Evolutionary conservation across 2,888 invertebrate species (phyloP).

Genomic region (Serripes groenlandicus): DNA sequence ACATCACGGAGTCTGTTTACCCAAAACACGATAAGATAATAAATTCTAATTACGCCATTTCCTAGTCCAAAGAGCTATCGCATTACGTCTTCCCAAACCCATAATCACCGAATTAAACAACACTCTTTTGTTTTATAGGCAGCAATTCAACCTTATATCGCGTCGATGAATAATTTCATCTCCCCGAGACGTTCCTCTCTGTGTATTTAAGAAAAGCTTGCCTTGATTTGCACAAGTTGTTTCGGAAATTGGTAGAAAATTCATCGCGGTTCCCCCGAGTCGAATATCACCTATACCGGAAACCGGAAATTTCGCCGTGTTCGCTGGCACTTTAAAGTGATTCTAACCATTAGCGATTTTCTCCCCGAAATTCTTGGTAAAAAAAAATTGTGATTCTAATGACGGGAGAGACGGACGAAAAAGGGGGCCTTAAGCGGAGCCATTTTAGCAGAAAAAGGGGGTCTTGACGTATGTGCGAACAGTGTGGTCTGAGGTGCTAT

Average conservation of each 20-base stretch:
- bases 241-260: slow-evolving; percentile 69
- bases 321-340: slow-evolving; percentile 65
- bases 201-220: slow-evolving; percentile 58
- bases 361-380: neutral
- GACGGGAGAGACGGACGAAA: too few species aligned
- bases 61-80: slow-evolving; percentile 5
- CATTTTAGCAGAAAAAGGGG: too few species aligned
- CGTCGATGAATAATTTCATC: slow-evolving; percentile 21
- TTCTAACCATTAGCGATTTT: slow-evolving; percentile 50
- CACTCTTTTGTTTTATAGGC: neutral
- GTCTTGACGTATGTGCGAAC: too few species aligned
- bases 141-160: neutral
- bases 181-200: slow-evolving; percentile 3
- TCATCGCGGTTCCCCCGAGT: slow-evolving; percentile 44
- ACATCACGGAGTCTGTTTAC: slow-evolving; percentile 7
- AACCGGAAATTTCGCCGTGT: slow-evolving; percentile 63
- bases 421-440: too few species aligned
- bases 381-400: neutral
- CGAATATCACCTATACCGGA: slow-evolving; percentile 54
- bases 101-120: neutral
- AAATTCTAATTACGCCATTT: slow-evolving; percentile 24
- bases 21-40: slow-evolving; percentile 14
- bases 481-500: too few species aligned
- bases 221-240: slow-evolving; percentile 66
- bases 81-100: slow-evolving; percentile 13